These are phyloP conservation scores for Atethmia centrago DNA, from an alignment of 2,888 invertebrate genomes.

Conservation along the genomic window DNA sequence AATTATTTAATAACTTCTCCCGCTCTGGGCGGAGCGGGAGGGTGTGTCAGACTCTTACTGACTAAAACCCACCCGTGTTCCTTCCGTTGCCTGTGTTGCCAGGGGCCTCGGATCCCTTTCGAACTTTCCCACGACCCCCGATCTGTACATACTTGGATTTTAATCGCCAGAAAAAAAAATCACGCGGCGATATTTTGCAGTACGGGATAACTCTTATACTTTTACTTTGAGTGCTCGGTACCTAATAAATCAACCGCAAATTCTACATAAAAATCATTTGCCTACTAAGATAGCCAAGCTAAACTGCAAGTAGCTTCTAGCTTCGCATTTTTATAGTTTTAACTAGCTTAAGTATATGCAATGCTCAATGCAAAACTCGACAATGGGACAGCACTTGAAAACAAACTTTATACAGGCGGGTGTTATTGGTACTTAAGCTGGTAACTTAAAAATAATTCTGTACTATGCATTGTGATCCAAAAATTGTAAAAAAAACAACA, in stretches of 20 bases:
- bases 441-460: constrained; percentile 58
- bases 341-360: constrained; percentile 25
- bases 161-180: neutral
- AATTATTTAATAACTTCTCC: too few relatives aligned
- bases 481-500: too few relatives aligned
- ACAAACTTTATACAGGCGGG: constrained; percentile 24
- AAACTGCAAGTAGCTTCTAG: constrained; percentile 37
- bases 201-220: neutral
- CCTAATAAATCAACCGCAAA: constrained; percentile 1
- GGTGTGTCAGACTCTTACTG: too few relatives aligned
- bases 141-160: neutral
- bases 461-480: constrained; percentile 59
- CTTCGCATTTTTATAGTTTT: constrained; percentile 13
- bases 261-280: constrained; percentile 10
- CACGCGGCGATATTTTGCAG: neutral
- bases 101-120: too few relatives aligned
- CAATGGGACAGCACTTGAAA: constrained; percentile 30
- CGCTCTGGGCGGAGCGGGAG: too few relatives aligned
- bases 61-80: too few relatives aligned
- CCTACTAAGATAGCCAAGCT: constrained; percentile 10
- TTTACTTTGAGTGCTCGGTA: neutral
- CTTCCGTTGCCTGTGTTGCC: too few relatives aligned
- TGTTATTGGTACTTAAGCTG: constrained; percentile 46
- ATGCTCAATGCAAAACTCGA: constrained; percentile 28
- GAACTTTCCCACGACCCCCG: too few relatives aligned